Percentiles rank a stretch among this genome's conserved stretches.
Conservation (phyloP, 1,140 invertebrate genomes). For the Mizuhopecten yessoensis region DNA sequence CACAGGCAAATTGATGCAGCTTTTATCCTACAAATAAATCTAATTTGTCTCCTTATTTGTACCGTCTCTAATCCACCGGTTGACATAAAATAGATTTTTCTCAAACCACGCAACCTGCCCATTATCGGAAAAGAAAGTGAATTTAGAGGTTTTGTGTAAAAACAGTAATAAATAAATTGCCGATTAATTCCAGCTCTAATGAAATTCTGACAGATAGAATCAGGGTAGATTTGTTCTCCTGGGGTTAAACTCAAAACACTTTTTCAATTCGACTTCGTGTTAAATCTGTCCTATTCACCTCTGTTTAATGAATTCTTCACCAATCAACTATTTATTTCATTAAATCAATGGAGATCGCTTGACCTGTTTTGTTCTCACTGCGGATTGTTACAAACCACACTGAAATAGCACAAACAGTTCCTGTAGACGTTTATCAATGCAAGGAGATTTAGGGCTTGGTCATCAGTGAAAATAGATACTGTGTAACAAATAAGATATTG, state of each 20-base stretch:
- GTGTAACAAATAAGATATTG: neutral
- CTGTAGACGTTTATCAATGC: neutral
- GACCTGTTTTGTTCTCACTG: neutral
- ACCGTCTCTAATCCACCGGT: neutral
- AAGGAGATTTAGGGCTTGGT: neutral
- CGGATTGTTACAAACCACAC: neutral
- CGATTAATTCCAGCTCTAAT: neutral
- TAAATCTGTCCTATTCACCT: neutral
- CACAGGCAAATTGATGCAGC: neutral
- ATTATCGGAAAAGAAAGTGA: slow-evolving; percentile 32
- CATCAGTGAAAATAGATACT: neutral
- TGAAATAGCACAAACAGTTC: neutral
- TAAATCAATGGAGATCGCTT: neutral
- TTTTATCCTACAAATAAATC: neutral
- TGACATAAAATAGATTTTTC: slow-evolving; percentile 31
- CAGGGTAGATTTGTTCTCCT: neutral
- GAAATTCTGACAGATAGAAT: slow-evolving; percentile 28
- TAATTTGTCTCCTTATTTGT: slow-evolving; percentile 23
- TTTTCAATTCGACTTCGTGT: neutral
- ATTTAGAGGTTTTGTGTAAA: slow-evolving; percentile 34
- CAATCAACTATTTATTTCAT: neutral
- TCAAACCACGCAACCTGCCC: slow-evolving; percentile 8
- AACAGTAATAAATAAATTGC: slow-evolving; percentile 27
- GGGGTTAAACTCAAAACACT: neutral
- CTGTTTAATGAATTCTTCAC: neutral